These are phyloP conservation scores for Craniophora ligustri DNA, from an alignment of 2,888 invertebrate genomes.

Conservation along the genomic window DNA sequence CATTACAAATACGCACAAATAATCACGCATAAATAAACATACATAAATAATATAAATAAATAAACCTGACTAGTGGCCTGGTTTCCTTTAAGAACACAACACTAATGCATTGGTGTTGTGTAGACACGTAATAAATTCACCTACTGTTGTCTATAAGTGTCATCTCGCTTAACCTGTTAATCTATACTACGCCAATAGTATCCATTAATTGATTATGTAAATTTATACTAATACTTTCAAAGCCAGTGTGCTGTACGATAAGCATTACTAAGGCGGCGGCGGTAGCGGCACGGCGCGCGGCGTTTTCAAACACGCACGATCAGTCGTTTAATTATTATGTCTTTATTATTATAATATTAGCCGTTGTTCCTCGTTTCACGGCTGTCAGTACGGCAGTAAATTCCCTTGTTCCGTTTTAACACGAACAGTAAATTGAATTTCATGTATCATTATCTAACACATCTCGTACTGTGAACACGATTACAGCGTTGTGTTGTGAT, in stretches of 20 bases:
- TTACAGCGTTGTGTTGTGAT: conserved; percentile 26
- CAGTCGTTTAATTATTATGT: conserved; percentile 31
- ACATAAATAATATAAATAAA: too few species aligned
- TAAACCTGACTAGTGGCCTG: too few species aligned
- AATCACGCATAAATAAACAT: too few species aligned
- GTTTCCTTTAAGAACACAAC: too few species aligned
- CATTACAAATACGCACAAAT: too few species aligned
- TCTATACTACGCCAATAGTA: too few species aligned
- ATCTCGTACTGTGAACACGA: conserved; percentile 38
- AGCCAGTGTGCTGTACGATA: neutral
- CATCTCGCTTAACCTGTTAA: too few species aligned
- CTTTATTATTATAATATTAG: conserved; percentile 32
- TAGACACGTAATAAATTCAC: too few species aligned
- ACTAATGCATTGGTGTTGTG: too few species aligned
- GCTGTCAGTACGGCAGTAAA: conserved; percentile 38
- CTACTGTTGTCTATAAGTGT: too few species aligned
- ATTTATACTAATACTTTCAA: too few species aligned
- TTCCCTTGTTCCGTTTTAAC: conserved; percentile 15
- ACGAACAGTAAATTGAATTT: conserved; percentile 44
- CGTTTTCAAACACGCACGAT: conserved; percentile 5
- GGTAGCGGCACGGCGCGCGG: neutral
- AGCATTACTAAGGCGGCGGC: neutral
- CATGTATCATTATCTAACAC: conserved; percentile 45
- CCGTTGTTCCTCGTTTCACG: conserved; percentile 50
- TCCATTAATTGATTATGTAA: too few species aligned